Percentiles rank a stretch among this genome's conserved stretches.
Conservation (phyloP, 2,113 vertebrate genomes). For the Nerophis lumbriciformis region DNA sequence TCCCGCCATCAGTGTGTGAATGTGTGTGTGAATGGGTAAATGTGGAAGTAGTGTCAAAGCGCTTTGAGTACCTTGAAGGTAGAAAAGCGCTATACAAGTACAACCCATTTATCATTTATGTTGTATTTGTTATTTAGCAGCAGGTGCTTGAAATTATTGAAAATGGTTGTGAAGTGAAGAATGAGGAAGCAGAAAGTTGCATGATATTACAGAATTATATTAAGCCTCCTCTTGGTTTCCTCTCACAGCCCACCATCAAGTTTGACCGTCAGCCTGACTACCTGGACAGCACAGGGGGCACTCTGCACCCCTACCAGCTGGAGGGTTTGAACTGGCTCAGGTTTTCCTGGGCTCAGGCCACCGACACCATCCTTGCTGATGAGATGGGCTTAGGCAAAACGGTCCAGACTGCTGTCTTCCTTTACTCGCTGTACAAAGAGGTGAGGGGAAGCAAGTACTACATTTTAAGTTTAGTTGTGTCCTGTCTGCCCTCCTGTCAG, state of each 20-base stretch:
- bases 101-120: too few relatives aligned
- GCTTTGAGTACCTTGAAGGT: too few relatives aligned
- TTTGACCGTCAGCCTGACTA: slow-evolving; percentile 94
- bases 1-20: too few relatives aligned
- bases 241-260: slow-evolving; percentile 87
- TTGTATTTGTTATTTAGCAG: background rate
- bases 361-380: slow-evolving; percentile 95
- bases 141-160: too few relatives aligned
- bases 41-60: too few relatives aligned
- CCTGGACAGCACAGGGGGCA: slow-evolving; percentile 87
- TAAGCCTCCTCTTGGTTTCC: slow-evolving; percentile 18
- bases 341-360: slow-evolving; percentile 98
- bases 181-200: background rate
- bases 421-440: slow-evolving; percentile 97
- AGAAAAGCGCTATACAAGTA: too few relatives aligned
- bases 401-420: slow-evolving; percentile 93
- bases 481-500: slow-evolving; percentile 35
- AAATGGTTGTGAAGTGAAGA: background rate
- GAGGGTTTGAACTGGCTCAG: slow-evolving; percentile 96
- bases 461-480: slow-evolving; percentile 10
- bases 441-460: slow-evolving; percentile 48
- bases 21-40: too few relatives aligned
- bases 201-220: background rate
- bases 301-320: slow-evolving; percentile 93
- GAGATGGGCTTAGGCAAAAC: slow-evolving; percentile 98